A percentile compares a stretch with the other conserved stretches of the same genome.
Evolutionary conservation across 30 jellyfish, hydroid and myxozoan species (phyloP).

Genomic region (Turritopsis rubra): DNA sequence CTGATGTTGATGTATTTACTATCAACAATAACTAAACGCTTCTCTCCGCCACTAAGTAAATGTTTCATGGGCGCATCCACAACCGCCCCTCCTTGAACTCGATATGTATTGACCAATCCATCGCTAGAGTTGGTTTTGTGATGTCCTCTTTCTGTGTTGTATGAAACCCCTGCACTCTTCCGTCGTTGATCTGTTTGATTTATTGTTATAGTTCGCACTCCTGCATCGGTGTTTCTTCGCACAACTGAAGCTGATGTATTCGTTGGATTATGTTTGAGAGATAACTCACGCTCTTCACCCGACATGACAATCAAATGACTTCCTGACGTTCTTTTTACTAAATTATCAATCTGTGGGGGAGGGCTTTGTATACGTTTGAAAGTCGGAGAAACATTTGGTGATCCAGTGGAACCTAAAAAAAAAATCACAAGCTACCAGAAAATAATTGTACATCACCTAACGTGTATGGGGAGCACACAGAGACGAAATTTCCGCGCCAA

Average conservation of each 20-base stretch:
- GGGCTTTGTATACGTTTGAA: neutral
- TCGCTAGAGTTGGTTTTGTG: neutral
- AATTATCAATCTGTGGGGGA: conserved; percentile 12
- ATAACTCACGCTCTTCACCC: conserved; percentile 22
- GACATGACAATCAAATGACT: conserved; percentile 15
- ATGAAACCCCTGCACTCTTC: neutral
- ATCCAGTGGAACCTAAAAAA: conserved; percentile 8
- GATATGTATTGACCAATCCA: conserved; percentile 5
- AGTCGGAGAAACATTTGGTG: conserved; percentile 13
- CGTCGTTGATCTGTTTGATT: neutral
- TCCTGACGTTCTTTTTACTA: conserved; percentile 15
- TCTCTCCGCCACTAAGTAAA: conserved; percentile 13
- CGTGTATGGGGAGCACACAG: no score
- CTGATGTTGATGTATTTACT: conserved; percentile 24
- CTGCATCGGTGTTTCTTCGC: conserved; percentile 10
- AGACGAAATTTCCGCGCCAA: no score
- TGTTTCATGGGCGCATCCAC: neutral
- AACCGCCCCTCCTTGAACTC: neutral
- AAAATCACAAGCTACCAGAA: neutral
- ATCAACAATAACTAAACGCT: conserved; percentile 28
- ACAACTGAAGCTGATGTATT: neutral
- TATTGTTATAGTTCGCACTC: neutral
- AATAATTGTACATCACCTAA: neutral
- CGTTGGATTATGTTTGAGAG: neutral
- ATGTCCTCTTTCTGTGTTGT: neutral